Evolutionary conservation across 2,113 vertebrate genomes (phyloP).

Genomic region (Sylvietta virens): DNA sequence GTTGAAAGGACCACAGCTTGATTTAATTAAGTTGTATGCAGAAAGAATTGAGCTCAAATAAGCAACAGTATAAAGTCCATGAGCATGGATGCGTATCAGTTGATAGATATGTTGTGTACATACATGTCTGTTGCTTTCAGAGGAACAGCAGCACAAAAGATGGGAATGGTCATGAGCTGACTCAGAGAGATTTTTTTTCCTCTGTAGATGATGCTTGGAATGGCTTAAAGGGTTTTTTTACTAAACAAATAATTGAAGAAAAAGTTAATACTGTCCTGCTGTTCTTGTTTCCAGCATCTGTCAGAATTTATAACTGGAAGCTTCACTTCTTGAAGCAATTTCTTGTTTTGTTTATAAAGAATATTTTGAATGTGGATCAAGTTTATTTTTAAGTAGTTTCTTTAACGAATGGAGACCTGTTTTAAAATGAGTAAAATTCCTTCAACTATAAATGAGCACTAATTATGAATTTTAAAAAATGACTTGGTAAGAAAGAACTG

Average conservation of each 20-base stretch:
- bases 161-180: neutral
- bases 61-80: neutral
- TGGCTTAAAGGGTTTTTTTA: neutral
- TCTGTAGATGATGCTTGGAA: neutral
- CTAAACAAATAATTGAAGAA: neutral
- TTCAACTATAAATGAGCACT: neutral
- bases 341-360: constrained; percentile 21
- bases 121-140: neutral
- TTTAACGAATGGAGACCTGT: neutral
- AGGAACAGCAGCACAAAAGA: neutral
- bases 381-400: constrained; percentile 48
- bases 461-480: constrained; percentile 41
- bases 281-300: neutral
- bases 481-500: neutral
- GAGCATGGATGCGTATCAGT: accelerated
- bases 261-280: constrained; percentile 24
- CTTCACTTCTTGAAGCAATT: constrained; percentile 32
- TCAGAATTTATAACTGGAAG: neutral
- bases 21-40: neutral
- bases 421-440: constrained; percentile 16
- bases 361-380: constrained; percentile 14
- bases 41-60: neutral
- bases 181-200: neutral
- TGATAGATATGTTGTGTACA: neutral
- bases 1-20: neutral